These are phyloP conservation scores for Vireo altiloquus DNA, from an alignment of 2,113 vertebrate genomes.

Conservation along the genomic window DNA sequence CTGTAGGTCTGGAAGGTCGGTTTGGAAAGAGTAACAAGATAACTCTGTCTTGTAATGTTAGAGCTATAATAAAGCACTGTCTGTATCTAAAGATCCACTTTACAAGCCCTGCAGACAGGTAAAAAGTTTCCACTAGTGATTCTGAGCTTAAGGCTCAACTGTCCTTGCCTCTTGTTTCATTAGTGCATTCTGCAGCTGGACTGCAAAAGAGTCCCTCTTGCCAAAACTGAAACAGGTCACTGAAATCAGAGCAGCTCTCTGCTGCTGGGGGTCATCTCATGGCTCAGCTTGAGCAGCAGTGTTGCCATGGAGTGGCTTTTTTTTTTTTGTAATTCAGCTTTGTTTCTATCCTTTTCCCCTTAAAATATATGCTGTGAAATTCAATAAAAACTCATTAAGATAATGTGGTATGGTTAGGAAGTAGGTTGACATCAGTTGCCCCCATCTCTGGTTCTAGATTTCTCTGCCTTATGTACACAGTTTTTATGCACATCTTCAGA, in stretches of 20 bases:
- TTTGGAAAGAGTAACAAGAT: slow-evolving; percentile 13
- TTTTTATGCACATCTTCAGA: background rate
- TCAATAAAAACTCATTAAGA: background rate
- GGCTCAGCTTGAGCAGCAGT: background rate
- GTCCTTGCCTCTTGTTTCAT: background rate
- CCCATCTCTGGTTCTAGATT: background rate
- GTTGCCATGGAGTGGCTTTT: background rate
- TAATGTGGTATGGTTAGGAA: background rate
- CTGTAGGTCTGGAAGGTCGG: background rate
- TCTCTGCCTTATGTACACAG: background rate
- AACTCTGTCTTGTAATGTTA: background rate
- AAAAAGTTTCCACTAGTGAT: background rate
- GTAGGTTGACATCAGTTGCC: background rate
- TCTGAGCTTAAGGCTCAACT: background rate
- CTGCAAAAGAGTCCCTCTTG: background rate
- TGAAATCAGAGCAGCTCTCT: background rate
- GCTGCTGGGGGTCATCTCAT: rapidly evolving
- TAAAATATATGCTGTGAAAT: background rate
- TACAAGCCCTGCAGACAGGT: background rate
- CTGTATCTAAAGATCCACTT: slow-evolving; percentile 2
- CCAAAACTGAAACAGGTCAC: background rate
- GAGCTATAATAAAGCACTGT: background rate
- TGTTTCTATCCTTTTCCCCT: background rate
- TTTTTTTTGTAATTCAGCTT: background rate
- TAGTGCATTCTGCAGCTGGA: background rate